phyloP scores from a whole-genome alignment of 2,888 invertebrate genomes.

The Archaeoteleia sp. region DNA sequence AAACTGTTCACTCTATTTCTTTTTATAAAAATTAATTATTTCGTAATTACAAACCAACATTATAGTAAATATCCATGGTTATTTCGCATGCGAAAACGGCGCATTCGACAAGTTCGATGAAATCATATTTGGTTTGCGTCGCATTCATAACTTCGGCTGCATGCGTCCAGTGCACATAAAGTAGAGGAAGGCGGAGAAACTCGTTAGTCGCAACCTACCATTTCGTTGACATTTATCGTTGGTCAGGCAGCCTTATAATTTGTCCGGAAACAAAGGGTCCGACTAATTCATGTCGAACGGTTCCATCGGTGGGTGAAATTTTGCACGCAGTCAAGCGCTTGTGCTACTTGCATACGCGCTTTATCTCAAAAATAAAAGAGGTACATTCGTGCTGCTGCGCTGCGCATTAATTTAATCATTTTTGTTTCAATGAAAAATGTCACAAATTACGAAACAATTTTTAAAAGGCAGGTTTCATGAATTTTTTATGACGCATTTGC shows the following conservation, averaged over 20 bases:
- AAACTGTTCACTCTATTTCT: too few relatives aligned
- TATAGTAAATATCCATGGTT: constrained; percentile 27
- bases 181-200: constrained; percentile 41
- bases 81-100: constrained; percentile 18
- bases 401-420: constrained; percentile 8
- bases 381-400: neutral
- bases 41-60: neutral
- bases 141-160: constrained; percentile 28
- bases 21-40: neutral
- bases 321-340: constrained; percentile 39
- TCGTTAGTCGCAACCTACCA: constrained; percentile 51
- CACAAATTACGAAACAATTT: too few relatives aligned
- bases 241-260: constrained; percentile 60
- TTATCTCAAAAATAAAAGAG: constrained; percentile 6
- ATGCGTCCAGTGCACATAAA: constrained; percentile 34
- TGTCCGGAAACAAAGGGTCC: constrained; percentile 62
- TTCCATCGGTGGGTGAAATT: constrained; percentile 55
- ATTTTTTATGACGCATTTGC: too few relatives aligned
- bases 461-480: neutral
- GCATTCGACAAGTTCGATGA: constrained; percentile 29
- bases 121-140: constrained; percentile 31
- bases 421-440: neutral
- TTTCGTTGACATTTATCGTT: constrained; percentile 51
- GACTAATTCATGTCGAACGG: constrained; percentile 62
- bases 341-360: constrained; percentile 25